These are phyloP conservation scores for Erebia ligea DNA, from an alignment of 2,888 invertebrate species.

Conservation along the genomic window DNA sequence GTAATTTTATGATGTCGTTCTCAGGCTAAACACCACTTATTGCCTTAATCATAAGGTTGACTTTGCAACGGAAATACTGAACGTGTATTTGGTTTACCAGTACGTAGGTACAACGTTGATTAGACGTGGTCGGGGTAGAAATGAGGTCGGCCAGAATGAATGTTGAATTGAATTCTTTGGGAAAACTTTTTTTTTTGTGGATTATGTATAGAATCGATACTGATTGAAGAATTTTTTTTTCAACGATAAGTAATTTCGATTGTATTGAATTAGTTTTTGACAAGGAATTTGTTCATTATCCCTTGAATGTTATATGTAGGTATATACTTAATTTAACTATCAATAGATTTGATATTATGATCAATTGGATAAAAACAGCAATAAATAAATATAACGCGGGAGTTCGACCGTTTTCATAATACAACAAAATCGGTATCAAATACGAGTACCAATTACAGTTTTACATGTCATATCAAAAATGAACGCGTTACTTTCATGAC, in stretches of 20 bases:
- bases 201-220: background rate
- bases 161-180: slow-evolving; percentile 14
- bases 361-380: too few species aligned
- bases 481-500: background rate
- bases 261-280: background rate
- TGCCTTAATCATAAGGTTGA: background rate
- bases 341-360: too few species aligned
- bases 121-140: slow-evolving; percentile 19
- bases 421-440: too few species aligned
- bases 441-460: too few species aligned
- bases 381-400: too few species aligned
- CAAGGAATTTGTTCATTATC: too few species aligned
- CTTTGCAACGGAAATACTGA: background rate
- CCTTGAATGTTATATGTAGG: too few species aligned
- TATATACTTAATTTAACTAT: too few species aligned
- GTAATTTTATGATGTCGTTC: background rate
- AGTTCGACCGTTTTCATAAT: too few species aligned
- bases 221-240: slow-evolving; percentile 1
- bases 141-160: slow-evolving; percentile 18
- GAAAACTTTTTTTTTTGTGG: slow-evolving; percentile 1
- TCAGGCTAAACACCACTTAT: background rate
- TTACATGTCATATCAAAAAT: too few species aligned
- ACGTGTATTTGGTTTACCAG: background rate
- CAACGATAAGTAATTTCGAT: background rate
- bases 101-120: slow-evolving; percentile 12